Evolutionary conservation across 2,797 vertebrate genomes (phyloP).

Genomic region (Xiphophorus birchmanni): DNA sequence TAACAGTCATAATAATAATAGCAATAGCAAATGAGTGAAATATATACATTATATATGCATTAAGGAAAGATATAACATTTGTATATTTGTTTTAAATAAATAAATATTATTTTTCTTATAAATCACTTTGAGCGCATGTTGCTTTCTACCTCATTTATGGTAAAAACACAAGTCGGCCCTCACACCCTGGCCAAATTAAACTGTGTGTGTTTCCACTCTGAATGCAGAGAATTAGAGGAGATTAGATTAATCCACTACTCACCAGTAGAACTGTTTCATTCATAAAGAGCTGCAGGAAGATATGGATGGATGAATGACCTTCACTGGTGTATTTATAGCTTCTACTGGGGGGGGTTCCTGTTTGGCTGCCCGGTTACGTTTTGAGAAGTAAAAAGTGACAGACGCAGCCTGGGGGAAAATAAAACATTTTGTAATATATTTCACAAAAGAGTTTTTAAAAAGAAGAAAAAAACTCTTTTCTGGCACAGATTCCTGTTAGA

Average conservation of each 20-base stretch:
- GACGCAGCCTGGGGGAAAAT: no score
- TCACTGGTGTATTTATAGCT: conserved; percentile 9
- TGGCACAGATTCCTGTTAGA: neutral
- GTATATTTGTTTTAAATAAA: neutral
- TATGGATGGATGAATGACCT: neutral
- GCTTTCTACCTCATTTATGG: neutral
- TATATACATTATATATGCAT: neutral
- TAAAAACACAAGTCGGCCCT: neutral
- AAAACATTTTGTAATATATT: neutral
- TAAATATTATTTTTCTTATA: neutral
- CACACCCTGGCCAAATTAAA: neutral
- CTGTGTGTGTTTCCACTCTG: neutral
- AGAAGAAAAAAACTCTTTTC: no score
- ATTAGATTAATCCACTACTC: conserved; percentile 18
- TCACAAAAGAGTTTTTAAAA: neutral
- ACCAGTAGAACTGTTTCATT: neutral
- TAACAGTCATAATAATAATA: neutral
- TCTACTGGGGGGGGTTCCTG: neutral
- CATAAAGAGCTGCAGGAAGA: neutral
- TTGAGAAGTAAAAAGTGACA: neutral
- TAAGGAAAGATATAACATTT: neutral
- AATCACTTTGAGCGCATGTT: neutral
- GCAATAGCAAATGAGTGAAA: neutral
- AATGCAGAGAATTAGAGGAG: neutral
- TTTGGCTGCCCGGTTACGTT: neutral